Conservation (phyloP, 2,797 vertebrate species). For the Galagoides demidoff region DNA sequence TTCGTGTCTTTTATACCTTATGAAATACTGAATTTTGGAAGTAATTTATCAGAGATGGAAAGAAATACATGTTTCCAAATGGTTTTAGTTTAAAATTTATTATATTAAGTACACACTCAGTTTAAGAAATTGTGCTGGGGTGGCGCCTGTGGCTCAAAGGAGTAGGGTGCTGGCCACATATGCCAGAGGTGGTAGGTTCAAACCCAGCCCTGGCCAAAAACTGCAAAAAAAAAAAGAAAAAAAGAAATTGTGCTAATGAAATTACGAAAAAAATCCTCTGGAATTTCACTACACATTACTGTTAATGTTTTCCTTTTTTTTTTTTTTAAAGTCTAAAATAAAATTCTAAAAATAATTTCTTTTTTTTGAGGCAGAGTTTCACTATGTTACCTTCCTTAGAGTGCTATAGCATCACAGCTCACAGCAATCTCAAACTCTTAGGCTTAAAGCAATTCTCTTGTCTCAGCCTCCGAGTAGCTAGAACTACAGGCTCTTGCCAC, state of each 20-base stretch:
- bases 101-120: background rate
- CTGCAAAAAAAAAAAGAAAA: too few relatives aligned
- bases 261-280: background rate
- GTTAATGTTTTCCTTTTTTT: background rate
- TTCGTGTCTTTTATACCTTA: background rate
- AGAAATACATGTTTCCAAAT: background rate
- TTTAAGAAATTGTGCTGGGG: constrained; percentile 25
- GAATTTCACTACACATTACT: background rate
- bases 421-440: too few relatives aligned
- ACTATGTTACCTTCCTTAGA: too few relatives aligned
- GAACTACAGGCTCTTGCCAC: too few relatives aligned
- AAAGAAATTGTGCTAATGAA: constrained; percentile 30
- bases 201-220: too few relatives aligned
- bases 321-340: background rate
- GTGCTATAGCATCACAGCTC: too few relatives aligned
- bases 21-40: background rate
- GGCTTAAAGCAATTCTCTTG: too few relatives aligned
- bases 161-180: too few relatives aligned
- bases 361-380: too few relatives aligned
- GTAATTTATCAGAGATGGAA: background rate
- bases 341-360: constrained; percentile 30
- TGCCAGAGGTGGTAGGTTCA: too few relatives aligned
- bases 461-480: too few relatives aligned
- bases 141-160: too few relatives aligned
- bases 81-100: constrained; percentile 43